Evolutionary conservation across 1,140 invertebrate species (phyloP), one percentile per base, ranked within the genome.

Genomic region (Archivesica marissinica): DNA sequence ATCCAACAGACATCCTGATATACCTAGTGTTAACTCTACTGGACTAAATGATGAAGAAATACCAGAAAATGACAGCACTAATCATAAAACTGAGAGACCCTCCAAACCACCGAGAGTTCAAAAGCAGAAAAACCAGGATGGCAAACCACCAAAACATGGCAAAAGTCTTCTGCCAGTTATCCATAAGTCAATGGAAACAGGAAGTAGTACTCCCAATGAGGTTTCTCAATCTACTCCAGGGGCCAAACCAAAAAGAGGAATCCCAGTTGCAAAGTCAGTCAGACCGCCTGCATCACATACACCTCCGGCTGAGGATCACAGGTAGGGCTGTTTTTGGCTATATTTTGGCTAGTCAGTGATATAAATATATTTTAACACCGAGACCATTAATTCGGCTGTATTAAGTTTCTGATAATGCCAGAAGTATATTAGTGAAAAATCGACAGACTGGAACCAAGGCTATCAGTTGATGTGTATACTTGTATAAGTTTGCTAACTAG

Each of bases 101-200:
- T 75, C 68, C 7, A 83, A 83, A 59, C 80, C 80, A 33, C 52
- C 80, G 15, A 72, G 70, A 38, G 25, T 81, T 3, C 79, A 70
- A n/a, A 83, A 74, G 35, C 68, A 83, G 70, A 72, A 72, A 39
- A 75, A 70, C 38, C 68, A 72, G 23, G 80, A 83, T 75, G 66
- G 80, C 7, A 74, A 64, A 44, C 38, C 54, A 39, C 68, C 68
- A 3, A 83, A 82, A 25, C 56, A 79, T 79, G 80, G 80, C 9
- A 83, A 83, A 44, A 83, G 80, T 50, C 39, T 83, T 9, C 52
- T 83, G n/a, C 80, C 80, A 25, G 38, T 83, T 3, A 75, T 83
- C 30, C 80, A 83, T 35, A 82, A 82, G 41, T 72, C 80, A 6
- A 83, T 83, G 70, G 79, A 83, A 47, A 41, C 50, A 59, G 54